phyloP scores from a whole-genome alignment of 2,113 vertebrate genomes.

The human region GRCh38 chr3:56073501-56074000 shows the following conservation, averaged over 20 bases:
- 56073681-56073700: background rate
- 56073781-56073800: constrained; percentile 11
- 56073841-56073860: background rate
- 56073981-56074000: background rate
- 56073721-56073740: background rate
- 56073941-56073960: background rate
- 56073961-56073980: background rate
- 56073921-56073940: background rate
- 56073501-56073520: background rate
- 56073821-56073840: background rate
- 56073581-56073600: background rate
- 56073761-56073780: background rate
- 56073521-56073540: background rate
- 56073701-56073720: background rate
- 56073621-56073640: background rate
- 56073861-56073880: background rate
- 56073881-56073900: background rate
- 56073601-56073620: background rate
- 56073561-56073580: background rate
- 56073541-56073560: background rate
- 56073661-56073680: background rate
- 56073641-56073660: background rate
- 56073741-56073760: background rate
- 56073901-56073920: background rate
- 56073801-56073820: background rate